Evolutionary conservation across 2,113 vertebrate genomes (phyloP), one percentile per base, ranked within the genome.

Genomic region (Ceyx cyanopectus): DNA sequence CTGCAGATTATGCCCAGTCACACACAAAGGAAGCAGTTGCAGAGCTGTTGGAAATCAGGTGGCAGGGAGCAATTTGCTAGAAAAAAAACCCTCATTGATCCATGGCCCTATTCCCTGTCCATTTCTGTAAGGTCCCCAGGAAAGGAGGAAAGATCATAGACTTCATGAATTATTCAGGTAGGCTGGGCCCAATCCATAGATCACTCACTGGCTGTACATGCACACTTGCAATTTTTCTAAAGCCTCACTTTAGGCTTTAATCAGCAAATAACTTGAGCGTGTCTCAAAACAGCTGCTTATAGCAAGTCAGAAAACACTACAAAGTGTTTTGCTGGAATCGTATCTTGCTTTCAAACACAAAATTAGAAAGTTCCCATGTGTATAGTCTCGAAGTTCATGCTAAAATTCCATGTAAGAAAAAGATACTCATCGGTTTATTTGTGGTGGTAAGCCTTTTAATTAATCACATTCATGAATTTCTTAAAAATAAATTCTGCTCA

Each of bases 401-500:
- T 87, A 70, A 58, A 54, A 92, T 54, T 66, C 72, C 63, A 69
- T 65, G 73, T 79, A 91, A 77, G 68, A 40, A 91, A 92, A 87
- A 96, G 92, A 94, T 72, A 58, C 1, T 0, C 29, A 81, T 91
- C 32, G 93, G 76, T 89, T 95, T 95, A 84, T 95, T 96, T 95
- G 72, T 90, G 43, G n/a, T 90, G 37, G 50, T 85, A 80, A 72
- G 29, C 23, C 8, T 91, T 69, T 67, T 88, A 89, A 95, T 97
- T 92, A 97, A 97, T 95, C 72, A 94, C 84, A 94, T 91, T 94
- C 90, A 94, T 57, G 20, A 92, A 90, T 94, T 85, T 85, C 81
- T 88, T 81, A 90, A 85, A 97, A 97, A 88, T 72, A 91, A 97
- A 70, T 89, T 94, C 65, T 86, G 67, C 79, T 97, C 95, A 94